Conservation (phyloP, 2,888 invertebrate genomes). For the Ophion slaviceki region DNA sequence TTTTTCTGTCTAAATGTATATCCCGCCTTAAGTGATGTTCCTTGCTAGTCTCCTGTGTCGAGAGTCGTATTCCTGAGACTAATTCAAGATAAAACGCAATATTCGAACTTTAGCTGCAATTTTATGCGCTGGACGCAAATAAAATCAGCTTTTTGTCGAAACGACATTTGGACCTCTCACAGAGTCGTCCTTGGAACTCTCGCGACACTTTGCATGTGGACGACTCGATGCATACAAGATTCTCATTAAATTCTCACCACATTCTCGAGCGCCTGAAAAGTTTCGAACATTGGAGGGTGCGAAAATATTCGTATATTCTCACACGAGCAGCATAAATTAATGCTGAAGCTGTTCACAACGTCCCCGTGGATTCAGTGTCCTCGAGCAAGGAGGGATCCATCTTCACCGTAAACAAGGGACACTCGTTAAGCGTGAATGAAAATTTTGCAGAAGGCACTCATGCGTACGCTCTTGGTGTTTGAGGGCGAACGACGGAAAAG, state of each 20-base stretch:
- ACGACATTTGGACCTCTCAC: slow-evolving; percentile 2
- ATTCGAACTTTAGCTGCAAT: no score
- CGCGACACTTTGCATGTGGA: slow-evolving; percentile 11
- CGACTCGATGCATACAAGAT: neutral
- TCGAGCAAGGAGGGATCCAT: slow-evolving; percentile 22
- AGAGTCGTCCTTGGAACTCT: slow-evolving; percentile 2
- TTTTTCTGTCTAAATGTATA: no score
- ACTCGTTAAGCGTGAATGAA: slow-evolving; percentile 57
- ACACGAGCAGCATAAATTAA: slow-evolving; percentile 45
- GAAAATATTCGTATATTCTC: slow-evolving; percentile 19
- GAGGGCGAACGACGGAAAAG: slow-evolving; percentile 18
- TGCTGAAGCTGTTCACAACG: slow-evolving; percentile 19
- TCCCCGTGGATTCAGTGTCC: slow-evolving; percentile 26
- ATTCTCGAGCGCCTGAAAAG: slow-evolving; percentile 28
- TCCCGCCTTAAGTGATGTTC: no score
- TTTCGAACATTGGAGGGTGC: slow-evolving; percentile 35
- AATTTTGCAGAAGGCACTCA: slow-evolving; percentile 42
- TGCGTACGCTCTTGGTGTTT: slow-evolving; percentile 14
- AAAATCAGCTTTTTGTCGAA: neutral
- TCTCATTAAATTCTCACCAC: slow-evolving; percentile 33
- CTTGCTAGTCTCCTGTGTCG: no score
- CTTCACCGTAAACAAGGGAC: slow-evolving; percentile 55
- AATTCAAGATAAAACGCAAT: no score
- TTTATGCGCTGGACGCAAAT: neutral
- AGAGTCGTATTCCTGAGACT: no score